Evolutionary conservation across 2,888 invertebrate genomes (phyloP).

Genomic region (Agrochola litura): DNA sequence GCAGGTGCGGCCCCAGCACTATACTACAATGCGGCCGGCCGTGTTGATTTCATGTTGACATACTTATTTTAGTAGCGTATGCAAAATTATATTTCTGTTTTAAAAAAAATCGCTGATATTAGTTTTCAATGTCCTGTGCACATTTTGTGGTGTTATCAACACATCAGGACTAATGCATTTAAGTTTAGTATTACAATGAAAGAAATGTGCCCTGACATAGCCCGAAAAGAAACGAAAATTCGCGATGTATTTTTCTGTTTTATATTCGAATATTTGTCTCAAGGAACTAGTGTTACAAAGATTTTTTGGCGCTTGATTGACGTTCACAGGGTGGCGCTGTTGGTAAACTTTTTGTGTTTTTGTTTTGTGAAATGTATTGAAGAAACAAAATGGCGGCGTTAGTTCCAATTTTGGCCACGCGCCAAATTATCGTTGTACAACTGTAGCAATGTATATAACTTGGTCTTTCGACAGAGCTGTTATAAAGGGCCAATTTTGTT

Average conservation of each 20-base stretch:
- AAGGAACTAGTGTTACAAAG: neutral
- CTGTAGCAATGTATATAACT: conserved; percentile 18
- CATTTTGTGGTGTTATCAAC: conserved; percentile 11
- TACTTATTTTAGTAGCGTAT: neutral
- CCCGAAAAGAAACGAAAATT: neutral
- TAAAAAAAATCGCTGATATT: neutral
- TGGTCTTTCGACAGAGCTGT: conserved; percentile 14
- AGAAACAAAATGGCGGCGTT: neutral
- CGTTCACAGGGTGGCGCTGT: neutral
- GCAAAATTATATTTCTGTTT: conserved; percentile 12
- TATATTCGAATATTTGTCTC: conserved; percentile 34
- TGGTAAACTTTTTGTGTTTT: neutral
- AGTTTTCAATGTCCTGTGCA: conserved; percentile 4
- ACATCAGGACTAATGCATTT: conserved; percentile 48
- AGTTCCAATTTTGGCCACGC: neutral
- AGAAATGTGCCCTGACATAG: conserved; percentile 15
- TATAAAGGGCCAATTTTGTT: conserved; percentile 41
- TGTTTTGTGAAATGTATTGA: neutral
- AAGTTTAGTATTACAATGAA: conserved; percentile 33
- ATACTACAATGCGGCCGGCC: too few relatives aligned
- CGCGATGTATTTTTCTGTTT: neutral
- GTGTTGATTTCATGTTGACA: neutral
- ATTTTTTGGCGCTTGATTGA: conserved; percentile 1
- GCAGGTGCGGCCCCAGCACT: too few relatives aligned
- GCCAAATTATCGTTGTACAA: neutral